Evolutionary conservation across 2,797 vertebrate species (phyloP), one percentile per base, ranked within the genome.

Genomic region (Hydrophis major): DNA sequence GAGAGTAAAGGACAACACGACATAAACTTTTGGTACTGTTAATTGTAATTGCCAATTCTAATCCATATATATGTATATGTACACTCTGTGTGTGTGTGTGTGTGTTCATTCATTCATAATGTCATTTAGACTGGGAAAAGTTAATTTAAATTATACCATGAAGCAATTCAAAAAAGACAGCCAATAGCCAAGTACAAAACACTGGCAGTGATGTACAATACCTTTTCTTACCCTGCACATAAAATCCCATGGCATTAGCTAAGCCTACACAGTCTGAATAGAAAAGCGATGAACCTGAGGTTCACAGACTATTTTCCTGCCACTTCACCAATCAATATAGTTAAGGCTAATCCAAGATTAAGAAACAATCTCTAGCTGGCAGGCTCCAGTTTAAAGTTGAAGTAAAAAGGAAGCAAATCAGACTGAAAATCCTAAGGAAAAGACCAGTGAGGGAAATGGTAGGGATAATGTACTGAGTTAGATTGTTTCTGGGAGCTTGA

Each of bases 321-420:
- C 94, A 93, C 16, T 16, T 78, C 91, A 28, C 57, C 25, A 69
- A 37, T 94, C 87, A 95, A 93, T 94, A 94, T 22, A 47, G 57
- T 90, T 0, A 2, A 28, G 92, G 88, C 22, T 95, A 91, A 95
- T 94, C 20, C 78, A 95, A 89, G 22, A 16, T 66, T 95, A 93
- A 95, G 93, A 95, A 93, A 60, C 61, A 86, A 92, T 18, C 50
- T 95, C 93, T 95, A 94, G 32, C 47, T 88, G 92, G 86, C 27
- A 92, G 89, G 90, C 87, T 94, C 61, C 3, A 87, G 89, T 69
- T 57, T 59, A 4, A 4, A 3, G 25, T 63, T 32, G 20, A 25
- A 63, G n/a, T 66, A 61, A 89, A 56, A 28, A 25, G 27, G 22
- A 93, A n/a, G 6, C 89, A 90, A 16, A 86, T 92, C 60, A 91